Evolutionary conservation across 2,113 vertebrate species (phyloP).

Genomic region (Chlorodrepanis virens): DNA sequence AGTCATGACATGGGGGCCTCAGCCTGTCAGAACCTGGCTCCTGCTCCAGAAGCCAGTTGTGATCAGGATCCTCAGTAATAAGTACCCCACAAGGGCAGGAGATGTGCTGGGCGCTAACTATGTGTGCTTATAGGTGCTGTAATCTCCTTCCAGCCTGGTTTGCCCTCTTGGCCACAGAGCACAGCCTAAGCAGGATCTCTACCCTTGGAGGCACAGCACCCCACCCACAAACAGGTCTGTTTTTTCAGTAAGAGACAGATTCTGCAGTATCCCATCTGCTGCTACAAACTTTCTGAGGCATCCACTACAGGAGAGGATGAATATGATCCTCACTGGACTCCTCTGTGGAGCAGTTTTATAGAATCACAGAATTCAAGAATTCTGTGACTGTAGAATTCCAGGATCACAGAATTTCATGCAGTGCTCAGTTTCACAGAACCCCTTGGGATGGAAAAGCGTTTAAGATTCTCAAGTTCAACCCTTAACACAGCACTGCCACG

Average conservation of each 20-base stretch:
- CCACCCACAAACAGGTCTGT: not conserved
- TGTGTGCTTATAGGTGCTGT: not conserved
- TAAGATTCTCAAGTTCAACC: not conserved
- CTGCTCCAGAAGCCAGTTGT: not conserved
- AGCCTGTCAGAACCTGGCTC: rapidly evolving
- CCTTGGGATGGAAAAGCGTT: not conserved
- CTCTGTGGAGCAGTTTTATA: not conserved
- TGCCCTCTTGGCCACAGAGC: not conserved
- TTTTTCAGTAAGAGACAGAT: not conserved
- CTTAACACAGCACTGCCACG: not conserved
- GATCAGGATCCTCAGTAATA: not conserved
- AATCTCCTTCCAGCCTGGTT: not conserved
- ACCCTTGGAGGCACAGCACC: not conserved
- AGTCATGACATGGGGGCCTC: rapidly evolving
- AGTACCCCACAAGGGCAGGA: not conserved
- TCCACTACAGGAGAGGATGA: not conserved
- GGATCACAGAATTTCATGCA: not conserved
- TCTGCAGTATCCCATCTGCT: not conserved
- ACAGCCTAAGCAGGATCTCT: not conserved
- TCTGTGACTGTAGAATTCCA: not conserved
- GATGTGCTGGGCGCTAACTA: not conserved
- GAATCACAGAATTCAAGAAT: not conserved
- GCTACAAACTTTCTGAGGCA: not conserved
- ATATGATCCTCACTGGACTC: not conserved
- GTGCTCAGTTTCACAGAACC: not conserved